These are phyloP conservation scores for Cephonodes hylas DNA, from an alignment of 2,888 invertebrate species.

Conservation along the genomic window DNA sequence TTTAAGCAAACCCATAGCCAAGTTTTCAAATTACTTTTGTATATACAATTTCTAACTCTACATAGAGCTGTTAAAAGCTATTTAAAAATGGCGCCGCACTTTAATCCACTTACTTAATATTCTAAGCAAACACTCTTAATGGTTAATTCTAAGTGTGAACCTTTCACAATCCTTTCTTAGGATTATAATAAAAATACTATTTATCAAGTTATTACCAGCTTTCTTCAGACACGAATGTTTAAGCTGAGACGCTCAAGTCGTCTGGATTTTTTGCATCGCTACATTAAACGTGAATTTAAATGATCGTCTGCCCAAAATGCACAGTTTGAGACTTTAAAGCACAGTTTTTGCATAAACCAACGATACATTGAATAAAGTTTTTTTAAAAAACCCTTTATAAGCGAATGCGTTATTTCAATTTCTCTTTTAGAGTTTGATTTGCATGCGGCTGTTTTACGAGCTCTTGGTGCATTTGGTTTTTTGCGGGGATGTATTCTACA, in stretches of 20 bases:
- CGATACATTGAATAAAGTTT: neutral
- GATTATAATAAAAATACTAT: slow-evolving; percentile 14
- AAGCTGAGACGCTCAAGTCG: neutral
- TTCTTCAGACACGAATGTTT: slow-evolving; percentile 10
- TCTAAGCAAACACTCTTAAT: neutral
- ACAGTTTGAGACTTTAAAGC: slow-evolving; percentile 32
- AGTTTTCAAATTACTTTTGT: too few relatives aligned
- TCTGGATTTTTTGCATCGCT: slow-evolving; percentile 16
- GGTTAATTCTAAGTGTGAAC: neutral
- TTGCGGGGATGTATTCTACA: neutral
- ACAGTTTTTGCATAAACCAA: slow-evolving; percentile 21
- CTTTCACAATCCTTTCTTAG: slow-evolving; percentile 13
- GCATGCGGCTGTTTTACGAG: neutral
- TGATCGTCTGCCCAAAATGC: slow-evolving; percentile 30
- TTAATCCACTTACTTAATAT: neutral
- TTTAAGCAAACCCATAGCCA: too few relatives aligned
- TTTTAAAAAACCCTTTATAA: neutral
- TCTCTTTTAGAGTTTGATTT: neutral
- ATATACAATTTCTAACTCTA: too few relatives aligned
- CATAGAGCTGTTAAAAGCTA: slow-evolving; percentile 21
- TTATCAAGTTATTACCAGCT: slow-evolving; percentile 13
- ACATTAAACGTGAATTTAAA: slow-evolving; percentile 38
- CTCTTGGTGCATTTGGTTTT: neutral
- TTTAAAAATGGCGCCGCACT: neutral
- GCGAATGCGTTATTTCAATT: neutral